Percentiles rank a stretch among this genome's conserved stretches.
These are phyloP conservation scores for Musca vetustissima DNA, from an alignment of 1,140 invertebrate species.

Conservation along the genomic window DNA sequence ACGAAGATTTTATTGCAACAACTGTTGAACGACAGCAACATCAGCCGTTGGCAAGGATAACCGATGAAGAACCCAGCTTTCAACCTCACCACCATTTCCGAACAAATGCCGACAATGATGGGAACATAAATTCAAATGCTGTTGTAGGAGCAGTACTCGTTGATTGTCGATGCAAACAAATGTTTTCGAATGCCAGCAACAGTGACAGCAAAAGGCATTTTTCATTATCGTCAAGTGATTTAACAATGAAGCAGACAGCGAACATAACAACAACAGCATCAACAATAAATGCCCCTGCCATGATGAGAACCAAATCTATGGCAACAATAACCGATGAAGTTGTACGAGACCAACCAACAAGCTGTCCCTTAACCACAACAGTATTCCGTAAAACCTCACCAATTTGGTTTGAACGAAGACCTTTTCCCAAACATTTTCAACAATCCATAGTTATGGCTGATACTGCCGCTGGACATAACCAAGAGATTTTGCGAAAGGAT, in stretches of 20 bases:
- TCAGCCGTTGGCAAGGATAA: not conserved
- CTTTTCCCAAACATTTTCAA: too few species aligned
- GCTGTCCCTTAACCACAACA: too few species aligned
- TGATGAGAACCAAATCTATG: not conserved
- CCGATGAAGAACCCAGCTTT: not conserved
- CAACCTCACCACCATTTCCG: not conserved
- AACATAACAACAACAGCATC: constrained; percentile 32
- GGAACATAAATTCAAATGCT: constrained; percentile 12
- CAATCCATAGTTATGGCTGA: too few species aligned
- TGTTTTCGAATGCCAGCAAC: not conserved
- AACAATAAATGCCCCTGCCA: constrained; percentile 18
- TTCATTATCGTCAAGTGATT: constrained; percentile 23
- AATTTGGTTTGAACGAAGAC: too few species aligned
- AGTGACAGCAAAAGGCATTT: too few species aligned
- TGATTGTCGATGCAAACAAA: constrained; percentile 1
- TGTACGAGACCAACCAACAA: too few species aligned
- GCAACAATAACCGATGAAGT: not conserved
- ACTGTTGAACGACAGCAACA: not conserved
- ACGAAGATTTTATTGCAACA: not conserved
- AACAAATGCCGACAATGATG: constrained; percentile 1
- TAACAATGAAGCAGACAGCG: constrained; percentile 12
- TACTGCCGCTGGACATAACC: too few species aligned
- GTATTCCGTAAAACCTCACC: too few species aligned
- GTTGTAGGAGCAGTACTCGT: too few species aligned
- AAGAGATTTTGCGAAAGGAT: too few species aligned